Evolutionary conservation across 2,888 invertebrate species (phyloP), one percentile per base, ranked within the genome.

Genomic region (Napeogenes inachia): DNA sequence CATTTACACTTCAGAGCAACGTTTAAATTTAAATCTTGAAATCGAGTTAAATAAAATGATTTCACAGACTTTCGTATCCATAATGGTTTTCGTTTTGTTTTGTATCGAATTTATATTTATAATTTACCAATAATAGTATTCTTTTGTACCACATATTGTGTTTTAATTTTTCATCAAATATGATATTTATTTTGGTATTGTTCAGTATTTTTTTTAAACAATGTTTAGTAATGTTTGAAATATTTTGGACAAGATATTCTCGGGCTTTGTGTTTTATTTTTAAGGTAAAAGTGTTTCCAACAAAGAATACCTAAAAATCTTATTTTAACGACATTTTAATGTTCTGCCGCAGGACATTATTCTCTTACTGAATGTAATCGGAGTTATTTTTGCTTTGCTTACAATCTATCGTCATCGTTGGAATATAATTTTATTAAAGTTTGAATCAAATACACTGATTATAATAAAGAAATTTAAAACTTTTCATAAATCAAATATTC

Each of bases 281-380:
- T 21, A 50, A 21, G 30, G 30, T 50, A 50, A 50, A 50, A 50
- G 30, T 50, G 50, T 50, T 50, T 50, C 30, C 50, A 50, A 50
- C 50, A 50, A 50, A 50, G 50, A 50, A 30, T 50, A 30, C 50
- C 50, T 50, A 50, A 50, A 50, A 50, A 50, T 50, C 21, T 50
- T 50, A 50, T 50, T 50, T 30, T 50, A 50, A 50, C 50, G 50
- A 50, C 50, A 50, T 50, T 50, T 50, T 50, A 50, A 50, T 50
- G 50, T 30, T 30, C 30, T 30, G 50, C 50, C 50, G 50, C 50
- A 30, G 50, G 50, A 50, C 50, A 30, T 50, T 30, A 50, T 47
- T 47, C 50, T 50, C 50, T 21, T 50, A 50, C 50, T 10, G 6
- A 12, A 21, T 30, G 50, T 50, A 50, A 50, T 30, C 50, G 50